Evolutionary conservation across 2,888 invertebrate species (phyloP).

Genomic region (Polylopha cassiicola): DNA sequence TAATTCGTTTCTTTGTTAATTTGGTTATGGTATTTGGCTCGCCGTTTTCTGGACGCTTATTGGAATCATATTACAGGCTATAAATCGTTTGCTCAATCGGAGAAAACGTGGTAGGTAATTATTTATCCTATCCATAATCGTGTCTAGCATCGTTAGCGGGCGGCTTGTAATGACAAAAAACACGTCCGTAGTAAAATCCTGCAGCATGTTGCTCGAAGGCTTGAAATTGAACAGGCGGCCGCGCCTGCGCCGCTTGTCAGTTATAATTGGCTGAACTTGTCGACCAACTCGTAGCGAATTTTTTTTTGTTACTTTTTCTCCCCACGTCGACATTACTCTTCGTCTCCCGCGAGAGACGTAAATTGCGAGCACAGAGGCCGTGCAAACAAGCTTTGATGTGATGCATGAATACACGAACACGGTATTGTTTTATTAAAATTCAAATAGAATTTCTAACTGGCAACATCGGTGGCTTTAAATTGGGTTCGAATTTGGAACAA

Average conservation of each 20-base stretch:
- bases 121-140: slow-evolving; percentile 19
- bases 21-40: slow-evolving; percentile 3
- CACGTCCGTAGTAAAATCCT: slow-evolving; percentile 29
- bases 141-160: slow-evolving; percentile 34
- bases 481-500: slow-evolving; percentile 30
- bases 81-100: slow-evolving; percentile 2
- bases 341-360: slow-evolving; percentile 73
- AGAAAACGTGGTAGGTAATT: slow-evolving; percentile 16
- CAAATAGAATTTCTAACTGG: slow-evolving; percentile 50
- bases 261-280: slow-evolving; percentile 78
- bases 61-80: slow-evolving; percentile 1
- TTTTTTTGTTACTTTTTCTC: slow-evolving; percentile 65
- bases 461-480: slow-evolving; percentile 30
- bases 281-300: slow-evolving; percentile 57
- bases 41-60: slow-evolving; percentile 21
- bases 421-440: slow-evolving; percentile 66
- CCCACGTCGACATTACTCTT: slow-evolving; percentile 71
- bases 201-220: slow-evolving; percentile 43
- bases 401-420: slow-evolving; percentile 67
- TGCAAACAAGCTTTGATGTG: slow-evolving; percentile 69
- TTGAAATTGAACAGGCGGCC: slow-evolving; percentile 62
- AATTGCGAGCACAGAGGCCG: slow-evolving; percentile 64
- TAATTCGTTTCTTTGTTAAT: slow-evolving; percentile 11
- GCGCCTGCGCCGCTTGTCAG: slow-evolving; percentile 70
- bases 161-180: slow-evolving; percentile 24